Percentiles rank a stretch among this genome's conserved stretches.
These are phyloP conservation scores for Idris sp. DNA, from an alignment of 1,140 invertebrate genomes.

Conservation along the genomic window DNA sequence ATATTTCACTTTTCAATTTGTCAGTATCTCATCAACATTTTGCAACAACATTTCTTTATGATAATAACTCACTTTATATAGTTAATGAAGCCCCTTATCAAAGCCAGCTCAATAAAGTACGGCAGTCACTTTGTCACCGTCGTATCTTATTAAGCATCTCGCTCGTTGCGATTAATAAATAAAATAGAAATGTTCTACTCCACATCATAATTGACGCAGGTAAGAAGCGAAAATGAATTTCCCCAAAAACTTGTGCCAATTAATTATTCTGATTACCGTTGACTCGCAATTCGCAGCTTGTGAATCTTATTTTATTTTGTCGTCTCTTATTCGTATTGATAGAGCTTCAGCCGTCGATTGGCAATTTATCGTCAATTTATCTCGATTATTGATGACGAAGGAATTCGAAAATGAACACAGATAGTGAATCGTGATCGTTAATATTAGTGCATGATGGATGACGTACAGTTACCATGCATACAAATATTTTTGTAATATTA, in stretches of 20 bases:
- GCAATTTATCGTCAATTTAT: conserved; percentile 65
- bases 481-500: conserved; percentile 54
- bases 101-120: conserved; percentile 15
- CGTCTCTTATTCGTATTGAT: conserved; percentile 48
- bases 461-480: conserved; percentile 39
- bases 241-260: conserved; percentile 32
- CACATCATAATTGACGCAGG: conserved; percentile 20
- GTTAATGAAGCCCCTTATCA: conserved; percentile 30
- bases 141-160: conserved; percentile 14
- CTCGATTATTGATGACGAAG: conserved; percentile 62
- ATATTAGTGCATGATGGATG: conserved; percentile 59
- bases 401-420: conserved; percentile 57
- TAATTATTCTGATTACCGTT: conserved; percentile 32
- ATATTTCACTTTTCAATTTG: background rate
- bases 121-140: conserved; percentile 13
- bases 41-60: too few relatives aligned
- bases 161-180: conserved; percentile 14
- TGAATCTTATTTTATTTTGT: conserved; percentile 42
- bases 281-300: conserved; percentile 30
- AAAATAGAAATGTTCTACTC: too few relatives aligned
- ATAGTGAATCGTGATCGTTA: conserved; percentile 60
- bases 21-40: background rate
- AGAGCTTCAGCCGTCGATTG: conserved; percentile 57
- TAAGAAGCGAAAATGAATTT: conserved; percentile 48
- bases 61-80: conserved; percentile 25